Evolutionary conservation across 2,888 invertebrate species (phyloP), one percentile per base, ranked within the genome.

Genomic region (Spatulosminthurus flaviceps): DNA sequence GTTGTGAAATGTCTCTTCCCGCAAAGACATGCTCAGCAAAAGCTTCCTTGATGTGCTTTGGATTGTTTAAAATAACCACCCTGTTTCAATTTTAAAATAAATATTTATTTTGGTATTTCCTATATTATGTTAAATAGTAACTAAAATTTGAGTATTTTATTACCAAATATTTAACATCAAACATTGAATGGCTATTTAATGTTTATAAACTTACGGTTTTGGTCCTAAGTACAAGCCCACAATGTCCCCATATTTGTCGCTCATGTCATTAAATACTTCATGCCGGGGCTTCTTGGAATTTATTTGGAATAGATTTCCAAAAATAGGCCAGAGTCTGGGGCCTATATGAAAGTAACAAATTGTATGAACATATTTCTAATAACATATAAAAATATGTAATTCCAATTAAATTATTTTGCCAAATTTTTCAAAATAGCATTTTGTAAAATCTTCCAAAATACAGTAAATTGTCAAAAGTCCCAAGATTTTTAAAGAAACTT

Each of bases 291-390:
- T 1, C 7, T 70, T 29, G 1, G 2, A 1, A 1, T 21, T 29
- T 1, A 83, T 0, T 24, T 81, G 81, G 21, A 79, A 75, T 21
- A 82, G 28, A 66, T 76, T 83, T 26, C 83, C 83, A 34, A 83
- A 21, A 7, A 80, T 24, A 0, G 78, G 82, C 21, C 81, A 80
- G 9, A 29, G n/a, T 13, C 60, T 24, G n/a, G 83, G 83, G 22
- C 83, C 83, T 83, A 11, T 19, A 24, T 67, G 2, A 7, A 21
- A 24, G n/a, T n/a, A 26, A 19, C 22, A 67, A 67, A 5, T 21
- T 13, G 11, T 24, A 5, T 26, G 9, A 34, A 7, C 9, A 34
- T 9, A 34, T 34, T 4, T 7, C 5, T 9, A 7, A 34, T 9
- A 34, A 7, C 34, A 34, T 34, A 34, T 9, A 34, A 34, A 34